phyloP scores from a whole-genome alignment of 2,797 vertebrate genomes.

The Acropternis orthonyx region DNA sequence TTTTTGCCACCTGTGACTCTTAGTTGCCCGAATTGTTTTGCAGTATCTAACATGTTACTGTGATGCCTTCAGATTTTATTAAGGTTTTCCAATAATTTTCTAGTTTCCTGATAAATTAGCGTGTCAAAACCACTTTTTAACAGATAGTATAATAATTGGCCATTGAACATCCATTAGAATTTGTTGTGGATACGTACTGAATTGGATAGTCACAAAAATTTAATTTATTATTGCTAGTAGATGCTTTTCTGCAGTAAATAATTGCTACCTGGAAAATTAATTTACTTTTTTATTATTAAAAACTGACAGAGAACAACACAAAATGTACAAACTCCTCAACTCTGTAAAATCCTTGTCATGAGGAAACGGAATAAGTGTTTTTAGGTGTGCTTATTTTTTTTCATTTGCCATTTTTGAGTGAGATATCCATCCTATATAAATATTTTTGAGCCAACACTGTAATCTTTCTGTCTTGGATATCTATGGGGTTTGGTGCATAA shows the following conservation, averaged over 20 bases:
- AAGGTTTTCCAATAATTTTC: conserved; percentile 50
- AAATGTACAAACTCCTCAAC: background rate
- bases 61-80: conserved; percentile 54
- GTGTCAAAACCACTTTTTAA: conserved; percentile 42
- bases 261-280: conserved; percentile 16
- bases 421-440: background rate
- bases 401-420: background rate
- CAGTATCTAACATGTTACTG: background rate
- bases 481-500: background rate
- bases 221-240: background rate
- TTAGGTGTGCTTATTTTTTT: background rate
- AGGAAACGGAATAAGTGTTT: background rate
- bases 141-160: conserved; percentile 37
- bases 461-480: background rate
- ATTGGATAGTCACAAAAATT: conserved; percentile 2
- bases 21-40: background rate
- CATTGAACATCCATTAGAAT: conserved; percentile 29
- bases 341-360: background rate
- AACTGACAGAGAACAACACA: background rate
- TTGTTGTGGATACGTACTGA: background rate
- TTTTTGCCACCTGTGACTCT: conserved; percentile 10
- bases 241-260: background rate
- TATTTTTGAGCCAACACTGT: background rate
- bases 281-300: conserved; percentile 10
- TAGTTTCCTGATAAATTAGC: conserved; percentile 44